These are phyloP conservation scores for Lycodopsis pacificus DNA, from an alignment of 2,797 vertebrate species.

Conservation along the genomic window DNA sequence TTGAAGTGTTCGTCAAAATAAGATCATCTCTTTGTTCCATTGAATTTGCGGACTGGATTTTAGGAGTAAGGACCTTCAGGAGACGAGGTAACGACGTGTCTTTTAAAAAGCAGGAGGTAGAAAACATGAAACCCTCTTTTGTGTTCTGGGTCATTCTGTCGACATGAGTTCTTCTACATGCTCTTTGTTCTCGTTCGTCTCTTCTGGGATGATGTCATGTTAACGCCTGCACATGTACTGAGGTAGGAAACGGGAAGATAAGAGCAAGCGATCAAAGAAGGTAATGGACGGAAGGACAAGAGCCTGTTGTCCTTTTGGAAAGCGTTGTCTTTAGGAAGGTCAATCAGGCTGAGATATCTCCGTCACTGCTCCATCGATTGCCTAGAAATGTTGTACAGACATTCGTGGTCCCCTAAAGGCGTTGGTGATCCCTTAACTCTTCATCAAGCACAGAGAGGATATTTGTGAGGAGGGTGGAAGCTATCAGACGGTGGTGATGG, in stretches of 20 bases:
- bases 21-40: conserved; percentile 31
- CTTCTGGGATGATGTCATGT: neutral
- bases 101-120: conserved; percentile 12
- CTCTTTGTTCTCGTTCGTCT: neutral
- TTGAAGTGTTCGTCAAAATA: conserved; percentile 32
- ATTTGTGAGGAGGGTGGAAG: conserved; percentile 18
- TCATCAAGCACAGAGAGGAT: neutral
- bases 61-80: neutral
- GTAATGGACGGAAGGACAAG: neutral
- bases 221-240: neutral
- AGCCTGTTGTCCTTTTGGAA: neutral
- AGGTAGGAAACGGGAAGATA: neutral
- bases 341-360: neutral
- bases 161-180: neutral
- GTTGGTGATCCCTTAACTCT: neutral
- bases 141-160: neutral
- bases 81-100: neutral
- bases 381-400: neutral
- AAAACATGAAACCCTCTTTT: conserved; percentile 5
- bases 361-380: no score
- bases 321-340: neutral
- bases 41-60: neutral
- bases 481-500: conserved; percentile 18
- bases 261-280: conserved; percentile 4
- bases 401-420: neutral